Conservation (phyloP, 2,888 invertebrate genomes). For the Metalampra italica region DNA sequence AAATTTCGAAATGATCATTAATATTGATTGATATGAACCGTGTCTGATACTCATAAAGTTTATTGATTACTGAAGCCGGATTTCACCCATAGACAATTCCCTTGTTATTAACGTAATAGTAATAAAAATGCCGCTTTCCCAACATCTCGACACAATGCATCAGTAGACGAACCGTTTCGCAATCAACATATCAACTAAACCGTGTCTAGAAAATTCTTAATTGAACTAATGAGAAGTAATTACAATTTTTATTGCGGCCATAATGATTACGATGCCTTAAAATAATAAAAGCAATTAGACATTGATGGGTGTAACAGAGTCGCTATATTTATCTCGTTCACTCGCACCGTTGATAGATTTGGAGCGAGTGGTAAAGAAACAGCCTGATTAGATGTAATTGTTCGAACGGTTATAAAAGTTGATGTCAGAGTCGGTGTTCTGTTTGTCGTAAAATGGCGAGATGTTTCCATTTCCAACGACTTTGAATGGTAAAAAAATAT, state of each 20-base stretch:
- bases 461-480: constrained; percentile 52
- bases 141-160: constrained; percentile 47
- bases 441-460: constrained; percentile 72
- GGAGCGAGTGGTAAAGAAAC: constrained; percentile 36
- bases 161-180: constrained; percentile 53
- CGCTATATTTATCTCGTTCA: constrained; percentile 50
- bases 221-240: constrained; percentile 79
- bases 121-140: constrained; percentile 58
- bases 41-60: constrained; percentile 67
- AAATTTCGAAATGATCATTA: constrained; percentile 68
- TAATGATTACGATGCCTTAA: constrained; percentile 79
- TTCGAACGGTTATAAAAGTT: constrained; percentile 77
- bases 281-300: constrained; percentile 79
- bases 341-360: constrained; percentile 25
- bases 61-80: constrained; percentile 53
- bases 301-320: constrained; percentile 70
- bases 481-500: constrained; percentile 36
- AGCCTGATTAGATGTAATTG: constrained; percentile 73
- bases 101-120: constrained; percentile 51
- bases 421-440: constrained; percentile 72
- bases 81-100: constrained; percentile 55
- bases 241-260: constrained; percentile 77
- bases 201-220: constrained; percentile 78
- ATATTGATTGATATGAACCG: constrained; percentile 69
- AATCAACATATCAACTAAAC: constrained; percentile 72